These are phyloP conservation scores for Tupiocoris notatus DNA, from an alignment of 2,888 invertebrate species.

Conservation along the genomic window DNA sequence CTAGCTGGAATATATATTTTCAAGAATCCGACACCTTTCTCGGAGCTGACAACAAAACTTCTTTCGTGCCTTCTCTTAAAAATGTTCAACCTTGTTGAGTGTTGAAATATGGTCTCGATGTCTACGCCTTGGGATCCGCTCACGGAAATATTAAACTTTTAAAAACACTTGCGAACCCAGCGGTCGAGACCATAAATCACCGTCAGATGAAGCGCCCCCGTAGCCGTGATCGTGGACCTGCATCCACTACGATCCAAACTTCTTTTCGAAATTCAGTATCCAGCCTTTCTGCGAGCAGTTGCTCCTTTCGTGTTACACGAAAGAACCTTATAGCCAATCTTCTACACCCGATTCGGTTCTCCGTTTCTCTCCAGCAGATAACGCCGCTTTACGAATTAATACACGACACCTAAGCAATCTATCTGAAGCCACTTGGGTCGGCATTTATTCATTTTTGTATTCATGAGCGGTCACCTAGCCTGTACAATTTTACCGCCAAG, in stretches of 20 bases:
- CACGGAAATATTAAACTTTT: background rate
- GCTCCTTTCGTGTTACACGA: background rate
- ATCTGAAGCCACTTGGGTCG: background rate
- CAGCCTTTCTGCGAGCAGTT: background rate
- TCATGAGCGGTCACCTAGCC: conserved; percentile 13
- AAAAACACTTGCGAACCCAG: background rate
- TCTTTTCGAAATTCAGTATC: too few relatives aligned
- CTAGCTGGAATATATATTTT: too few relatives aligned
- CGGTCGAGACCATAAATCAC: background rate
- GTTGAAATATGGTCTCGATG: background rate
- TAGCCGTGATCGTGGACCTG: background rate
- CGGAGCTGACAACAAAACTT: too few relatives aligned
- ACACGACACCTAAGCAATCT: conserved; percentile 12
- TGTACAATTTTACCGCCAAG: too few relatives aligned
- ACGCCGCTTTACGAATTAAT: conserved; percentile 13
- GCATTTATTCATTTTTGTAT: conserved; percentile 22
- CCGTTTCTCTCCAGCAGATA: background rate
- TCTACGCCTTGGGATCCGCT: background rate
- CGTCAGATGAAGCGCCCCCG: background rate
- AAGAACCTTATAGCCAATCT: background rate
- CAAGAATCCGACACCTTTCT: too few relatives aligned
- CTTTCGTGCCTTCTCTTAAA: too few relatives aligned
- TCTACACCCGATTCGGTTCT: background rate
- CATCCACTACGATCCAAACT: background rate
- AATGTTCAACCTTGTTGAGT: background rate